These are phyloP conservation scores for Colius striatus DNA, from an alignment of 2,113 vertebrate genomes.

Conservation along the genomic window DNA sequence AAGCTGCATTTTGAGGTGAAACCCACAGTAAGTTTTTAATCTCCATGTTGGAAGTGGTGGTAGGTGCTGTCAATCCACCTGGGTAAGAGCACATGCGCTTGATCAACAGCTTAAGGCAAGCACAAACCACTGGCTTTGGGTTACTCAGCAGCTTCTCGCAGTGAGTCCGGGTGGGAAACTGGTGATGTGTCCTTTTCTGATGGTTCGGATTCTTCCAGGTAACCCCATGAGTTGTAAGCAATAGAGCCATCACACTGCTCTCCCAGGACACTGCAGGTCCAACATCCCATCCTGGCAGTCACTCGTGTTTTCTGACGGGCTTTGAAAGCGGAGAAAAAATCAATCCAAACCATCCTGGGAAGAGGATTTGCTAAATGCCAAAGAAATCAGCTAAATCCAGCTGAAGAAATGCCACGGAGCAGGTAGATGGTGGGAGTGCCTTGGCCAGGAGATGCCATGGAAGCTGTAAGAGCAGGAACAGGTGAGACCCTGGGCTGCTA, in stretches of 20 bases:
- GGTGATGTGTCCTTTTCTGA: background rate
- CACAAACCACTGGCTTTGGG: background rate
- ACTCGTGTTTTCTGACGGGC: accelerated
- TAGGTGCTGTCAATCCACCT: background rate
- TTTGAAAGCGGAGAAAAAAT: background rate
- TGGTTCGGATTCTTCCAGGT: background rate
- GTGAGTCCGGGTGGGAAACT: background rate
- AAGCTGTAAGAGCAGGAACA: background rate
- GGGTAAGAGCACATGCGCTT: background rate
- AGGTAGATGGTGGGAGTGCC: background rate
- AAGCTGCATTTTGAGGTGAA: background rate
- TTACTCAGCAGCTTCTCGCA: background rate
- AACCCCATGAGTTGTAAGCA: accelerated
- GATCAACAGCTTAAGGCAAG: background rate
- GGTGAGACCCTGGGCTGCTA: background rate
- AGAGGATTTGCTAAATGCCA: background rate
- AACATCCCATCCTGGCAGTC: background rate
- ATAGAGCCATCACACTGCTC: background rate
- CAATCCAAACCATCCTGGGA: background rate
- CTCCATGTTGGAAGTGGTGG: accelerated
- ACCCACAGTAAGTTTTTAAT: background rate
- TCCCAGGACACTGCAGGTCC: background rate
- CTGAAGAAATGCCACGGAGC: background rate
- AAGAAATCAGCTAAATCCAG: background rate
- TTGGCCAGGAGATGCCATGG: background rate